These are phyloP conservation scores for Galeopsomyia nigrocyanea DNA, from an alignment of 2,888 invertebrate species.

Conservation along the genomic window DNA sequence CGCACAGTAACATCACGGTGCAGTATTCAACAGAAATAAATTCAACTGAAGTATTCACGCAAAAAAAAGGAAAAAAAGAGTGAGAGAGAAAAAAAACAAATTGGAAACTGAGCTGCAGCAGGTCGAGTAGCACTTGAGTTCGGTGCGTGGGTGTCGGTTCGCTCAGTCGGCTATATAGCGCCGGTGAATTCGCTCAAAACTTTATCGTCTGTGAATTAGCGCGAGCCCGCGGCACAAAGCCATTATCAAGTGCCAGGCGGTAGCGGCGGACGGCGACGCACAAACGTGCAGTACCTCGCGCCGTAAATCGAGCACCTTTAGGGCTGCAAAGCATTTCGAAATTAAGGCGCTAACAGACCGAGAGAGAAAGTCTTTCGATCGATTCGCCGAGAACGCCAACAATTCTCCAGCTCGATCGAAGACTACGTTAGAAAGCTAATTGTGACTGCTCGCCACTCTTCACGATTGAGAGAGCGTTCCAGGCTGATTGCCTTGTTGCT, in stretches of 20 bases:
- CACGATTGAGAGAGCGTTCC: neutral
- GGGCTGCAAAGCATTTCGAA: neutral
- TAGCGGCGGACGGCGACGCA: neutral
- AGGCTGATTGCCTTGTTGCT: no score
- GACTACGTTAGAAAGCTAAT: neutral
- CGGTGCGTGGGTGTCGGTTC: neutral
- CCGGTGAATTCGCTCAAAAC: constrained; percentile 29
- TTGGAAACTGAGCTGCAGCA: neutral
- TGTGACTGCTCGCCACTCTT: neutral
- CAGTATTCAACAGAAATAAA: no score
- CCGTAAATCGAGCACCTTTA: neutral
- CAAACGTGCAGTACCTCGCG: neutral
- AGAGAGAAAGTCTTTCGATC: no score
- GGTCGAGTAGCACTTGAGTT: neutral
- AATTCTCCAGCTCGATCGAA: neutral
- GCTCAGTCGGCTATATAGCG: neutral
- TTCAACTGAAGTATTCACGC: neutral
- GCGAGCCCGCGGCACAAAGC: constrained; percentile 20
- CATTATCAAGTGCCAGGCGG: constrained; percentile 30
- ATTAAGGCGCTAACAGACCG: no score
- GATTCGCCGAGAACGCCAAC: no score
- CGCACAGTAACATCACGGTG: no score
- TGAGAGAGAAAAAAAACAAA: neutral
- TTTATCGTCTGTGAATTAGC: constrained; percentile 45
- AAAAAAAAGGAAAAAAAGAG: no score